Percentiles rank a stretch among this genome's conserved stretches.
Conservation (phyloP, 2,888 invertebrate species). For the Drosophila robusta region DNA sequence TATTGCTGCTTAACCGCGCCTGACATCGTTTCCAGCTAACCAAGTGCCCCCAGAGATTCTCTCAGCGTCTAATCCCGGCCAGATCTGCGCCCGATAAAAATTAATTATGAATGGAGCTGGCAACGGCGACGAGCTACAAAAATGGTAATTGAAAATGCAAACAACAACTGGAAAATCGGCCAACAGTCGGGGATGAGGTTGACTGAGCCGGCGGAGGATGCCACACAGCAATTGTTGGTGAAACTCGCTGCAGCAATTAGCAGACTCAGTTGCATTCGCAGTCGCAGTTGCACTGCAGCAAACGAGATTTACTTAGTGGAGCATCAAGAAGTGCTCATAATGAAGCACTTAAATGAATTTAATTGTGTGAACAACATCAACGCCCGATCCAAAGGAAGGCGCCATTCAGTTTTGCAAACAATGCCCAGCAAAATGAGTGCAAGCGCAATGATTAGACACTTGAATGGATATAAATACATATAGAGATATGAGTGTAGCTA, state of each 20-base stretch:
- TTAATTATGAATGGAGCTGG: slow-evolving; percentile 69
- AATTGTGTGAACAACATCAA: slow-evolving; percentile 73
- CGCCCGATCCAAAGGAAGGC: slow-evolving; percentile 39
- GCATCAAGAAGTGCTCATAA: slow-evolving; percentile 70
- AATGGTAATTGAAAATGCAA: slow-evolving; percentile 75
- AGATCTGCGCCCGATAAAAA: slow-evolving; percentile 69
- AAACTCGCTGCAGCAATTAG: slow-evolving; percentile 74
- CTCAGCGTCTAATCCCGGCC: slow-evolving; percentile 62
- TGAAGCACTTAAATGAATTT: slow-evolving; percentile 82
- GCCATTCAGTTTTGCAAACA: slow-evolving; percentile 66
- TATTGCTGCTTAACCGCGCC: slow-evolving; percentile 9
- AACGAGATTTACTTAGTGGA: slow-evolving; percentile 77
- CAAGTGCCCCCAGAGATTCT: slow-evolving; percentile 28
- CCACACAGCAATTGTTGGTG: slow-evolving; percentile 58
- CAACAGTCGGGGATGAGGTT: slow-evolving; percentile 36
- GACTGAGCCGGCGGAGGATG: slow-evolving; percentile 8
- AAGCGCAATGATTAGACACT: slow-evolving; percentile 59
- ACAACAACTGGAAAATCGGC: slow-evolving; percentile 70
- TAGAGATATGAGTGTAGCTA: background rate
- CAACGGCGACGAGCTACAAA: slow-evolving; percentile 7
- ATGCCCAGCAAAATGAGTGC: slow-evolving; percentile 64
- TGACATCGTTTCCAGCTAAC: slow-evolving; percentile 66
- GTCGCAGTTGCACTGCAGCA: slow-evolving; percentile 27
- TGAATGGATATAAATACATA: slow-evolving; percentile 20
- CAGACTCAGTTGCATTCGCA: slow-evolving; percentile 32